Base-by-base conservation (phyloP, 2,888 invertebrate genomes). In the Electrophaes corylata region DNA sequence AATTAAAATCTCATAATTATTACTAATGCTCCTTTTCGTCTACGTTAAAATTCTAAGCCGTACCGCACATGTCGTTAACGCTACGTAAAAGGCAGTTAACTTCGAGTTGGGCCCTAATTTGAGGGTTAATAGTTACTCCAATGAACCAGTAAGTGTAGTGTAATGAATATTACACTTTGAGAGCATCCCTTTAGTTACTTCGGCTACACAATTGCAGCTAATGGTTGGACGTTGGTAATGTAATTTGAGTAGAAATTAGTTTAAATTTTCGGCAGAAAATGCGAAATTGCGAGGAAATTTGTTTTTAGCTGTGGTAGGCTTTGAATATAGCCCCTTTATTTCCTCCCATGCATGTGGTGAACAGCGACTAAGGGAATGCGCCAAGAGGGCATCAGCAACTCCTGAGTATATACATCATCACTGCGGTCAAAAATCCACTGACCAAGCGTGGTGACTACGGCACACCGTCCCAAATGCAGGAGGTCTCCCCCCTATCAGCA, bases 71-170 rank as follows among this genome's bases (percentile, higher is more conserved):
- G 81, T 76, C 85, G 77, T 86, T 86, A 82, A 77, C 78, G 75
- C 67, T 69, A 81, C 83, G 71, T 80, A 78, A 78, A 76, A 75
- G 78, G 82, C 82, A 84, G 83, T 85, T 86, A 84, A 83, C 81
- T 83, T 75, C 67, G 74, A 69, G 66, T 73, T 69, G 73, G 72
- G 71, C 72, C 76, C 78, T 83, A 84, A 84, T 84, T 87, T 75
- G 76, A 82, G 86, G 86, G 88, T 86, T 86, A 88, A 88, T 87
- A 76, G 84, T 75, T 77, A 72, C 65, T 69, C 73, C 70, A 69
- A 84, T 78, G 78, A 79, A 71, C 75, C 80, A 76, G 78, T 79
- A 81, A 85, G 83, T 81, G 81, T 78, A 71, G 73, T 78, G 78
- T 86, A 86, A 88, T 89, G 85, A 84, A 86, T 86, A 88, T 84